These are phyloP conservation scores for Brachyhypopomus gauderio DNA, from an alignment of 2,113 vertebrate genomes.

Conservation along the genomic window DNA sequence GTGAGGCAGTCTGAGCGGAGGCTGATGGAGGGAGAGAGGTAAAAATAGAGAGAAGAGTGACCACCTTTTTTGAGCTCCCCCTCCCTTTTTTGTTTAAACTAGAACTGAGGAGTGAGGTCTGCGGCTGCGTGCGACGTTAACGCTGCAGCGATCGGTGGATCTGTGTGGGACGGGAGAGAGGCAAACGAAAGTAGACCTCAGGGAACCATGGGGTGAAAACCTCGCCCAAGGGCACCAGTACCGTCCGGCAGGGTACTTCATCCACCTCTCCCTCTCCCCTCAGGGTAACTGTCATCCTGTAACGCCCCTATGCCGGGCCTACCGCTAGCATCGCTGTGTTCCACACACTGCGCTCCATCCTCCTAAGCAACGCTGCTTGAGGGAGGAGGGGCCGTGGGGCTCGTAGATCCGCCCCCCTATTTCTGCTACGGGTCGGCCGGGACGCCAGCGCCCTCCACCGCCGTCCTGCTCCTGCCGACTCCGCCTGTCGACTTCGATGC, in stretches of 20 bases:
- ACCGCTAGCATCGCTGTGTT: background rate
- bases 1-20: constrained; percentile 62
- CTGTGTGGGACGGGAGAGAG: constrained; percentile 8
- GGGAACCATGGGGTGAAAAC: constrained; percentile 53
- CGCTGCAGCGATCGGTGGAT: background rate
- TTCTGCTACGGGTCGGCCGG: too few species aligned
- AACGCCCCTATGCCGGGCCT: background rate
- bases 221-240: constrained; percentile 52
- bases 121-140: too few species aligned
- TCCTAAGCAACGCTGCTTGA: too few species aligned
- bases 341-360: too few species aligned
- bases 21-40: constrained; percentile 63
- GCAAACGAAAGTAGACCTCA: constrained; percentile 33
- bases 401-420: too few species aligned
- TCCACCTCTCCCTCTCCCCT: constrained; percentile 37
- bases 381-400: too few species aligned
- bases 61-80: constrained; percentile 16
- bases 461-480: too few species aligned
- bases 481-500: too few species aligned
- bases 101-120: constrained; percentile 48
- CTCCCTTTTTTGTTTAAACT: constrained; percentile 4
- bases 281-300: constrained; percentile 31
- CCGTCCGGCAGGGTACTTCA: constrained; percentile 52
- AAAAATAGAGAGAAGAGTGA: constrained; percentile 75
- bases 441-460: too few species aligned